These are phyloP conservation scores for Hippasteria phrygiana DNA, from an alignment of 53 echinoderm and acorn worm species.

Conservation along the genomic window DNA sequence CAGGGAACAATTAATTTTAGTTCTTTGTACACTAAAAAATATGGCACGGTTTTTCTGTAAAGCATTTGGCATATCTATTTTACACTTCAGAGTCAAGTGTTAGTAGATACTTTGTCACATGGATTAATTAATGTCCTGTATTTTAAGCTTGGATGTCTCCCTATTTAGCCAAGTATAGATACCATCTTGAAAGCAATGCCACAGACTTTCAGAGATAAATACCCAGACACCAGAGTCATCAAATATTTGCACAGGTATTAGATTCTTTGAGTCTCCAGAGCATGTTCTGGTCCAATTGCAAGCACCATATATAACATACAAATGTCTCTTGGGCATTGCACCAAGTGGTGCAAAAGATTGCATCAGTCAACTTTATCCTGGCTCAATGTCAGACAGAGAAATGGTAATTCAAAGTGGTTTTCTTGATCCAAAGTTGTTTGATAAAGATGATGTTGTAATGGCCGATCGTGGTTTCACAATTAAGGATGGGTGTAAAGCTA, in stretches of 20 bases:
- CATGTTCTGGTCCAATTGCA: conserved; percentile 43
- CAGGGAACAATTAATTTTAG: conserved; percentile 35
- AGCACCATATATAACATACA: conserved; percentile 44
- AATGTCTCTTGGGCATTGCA: conserved; percentile 51
- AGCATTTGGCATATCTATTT: conserved; percentile 42
- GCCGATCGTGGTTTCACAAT: conserved; percentile 40
- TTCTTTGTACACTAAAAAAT: conserved; percentile 31
- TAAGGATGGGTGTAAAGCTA: conserved; percentile 9
- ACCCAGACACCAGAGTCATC: too few relatives aligned
- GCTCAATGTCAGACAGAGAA: conserved; percentile 49
- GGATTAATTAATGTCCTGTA: conserved; percentile 49
- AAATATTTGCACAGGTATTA: conserved; percentile 45
- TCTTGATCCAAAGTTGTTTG: conserved; percentile 29
- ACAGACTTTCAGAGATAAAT: too few relatives aligned
- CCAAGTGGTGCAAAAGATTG: conserved; percentile 51
- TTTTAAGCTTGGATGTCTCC: too few relatives aligned
- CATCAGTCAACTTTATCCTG: conserved; percentile 58
- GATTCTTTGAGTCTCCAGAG: conserved; percentile 32
- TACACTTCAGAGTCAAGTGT: conserved; percentile 32
- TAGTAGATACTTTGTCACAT: background rate
- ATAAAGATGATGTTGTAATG: conserved; percentile 48
- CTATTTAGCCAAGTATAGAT: too few relatives aligned
- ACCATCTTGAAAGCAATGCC: too few relatives aligned
- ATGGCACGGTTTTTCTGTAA: conserved; percentile 33
- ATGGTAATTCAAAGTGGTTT: conserved; percentile 34